These are phyloP conservation scores for Trypoxylus dichotomus DNA, from an alignment of 1,140 invertebrate species.

Conservation along the genomic window DNA sequence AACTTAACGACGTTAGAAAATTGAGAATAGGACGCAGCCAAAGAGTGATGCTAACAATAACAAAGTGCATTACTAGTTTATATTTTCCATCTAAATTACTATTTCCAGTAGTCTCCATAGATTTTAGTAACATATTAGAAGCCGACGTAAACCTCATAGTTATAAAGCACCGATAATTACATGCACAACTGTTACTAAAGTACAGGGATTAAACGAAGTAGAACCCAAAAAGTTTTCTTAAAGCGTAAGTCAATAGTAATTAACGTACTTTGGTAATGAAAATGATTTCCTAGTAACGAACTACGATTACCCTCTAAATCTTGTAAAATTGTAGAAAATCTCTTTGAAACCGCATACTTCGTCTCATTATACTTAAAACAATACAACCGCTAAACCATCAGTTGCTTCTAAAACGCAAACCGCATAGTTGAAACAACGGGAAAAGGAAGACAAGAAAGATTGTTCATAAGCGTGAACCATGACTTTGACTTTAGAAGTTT, in stretches of 20 bases:
- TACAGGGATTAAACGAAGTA: conserved; percentile 15
- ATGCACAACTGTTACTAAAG: conserved; percentile 6
- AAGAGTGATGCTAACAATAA: too few species aligned
- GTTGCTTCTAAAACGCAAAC: conserved; percentile 9
- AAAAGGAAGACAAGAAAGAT: conserved; percentile 17
- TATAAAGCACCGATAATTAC: neutral
- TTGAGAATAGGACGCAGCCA: too few species aligned
- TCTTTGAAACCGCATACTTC: neutral
- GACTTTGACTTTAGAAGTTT: conserved; percentile 30
- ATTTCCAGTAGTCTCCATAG: neutral
- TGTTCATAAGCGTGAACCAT: conserved; percentile 31
- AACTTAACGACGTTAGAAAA: too few species aligned
- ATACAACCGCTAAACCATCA: conserved; percentile 12
- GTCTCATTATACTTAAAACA: conserved; percentile 16
- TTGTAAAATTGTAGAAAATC: neutral
- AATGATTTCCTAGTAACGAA: conserved; percentile 16
- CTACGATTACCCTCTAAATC: neutral
- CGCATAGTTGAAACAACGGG: conserved; percentile 12
- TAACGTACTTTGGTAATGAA: neutral
- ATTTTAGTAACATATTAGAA: neutral
- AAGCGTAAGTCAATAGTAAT: neutral
- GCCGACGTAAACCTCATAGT: neutral
- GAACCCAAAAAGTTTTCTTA: conserved; percentile 16
- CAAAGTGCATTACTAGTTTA: neutral
- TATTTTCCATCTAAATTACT: neutral